Conservation (phyloP, 2,113 vertebrate genomes). For the Cyrtonyx montezumae region DNA sequence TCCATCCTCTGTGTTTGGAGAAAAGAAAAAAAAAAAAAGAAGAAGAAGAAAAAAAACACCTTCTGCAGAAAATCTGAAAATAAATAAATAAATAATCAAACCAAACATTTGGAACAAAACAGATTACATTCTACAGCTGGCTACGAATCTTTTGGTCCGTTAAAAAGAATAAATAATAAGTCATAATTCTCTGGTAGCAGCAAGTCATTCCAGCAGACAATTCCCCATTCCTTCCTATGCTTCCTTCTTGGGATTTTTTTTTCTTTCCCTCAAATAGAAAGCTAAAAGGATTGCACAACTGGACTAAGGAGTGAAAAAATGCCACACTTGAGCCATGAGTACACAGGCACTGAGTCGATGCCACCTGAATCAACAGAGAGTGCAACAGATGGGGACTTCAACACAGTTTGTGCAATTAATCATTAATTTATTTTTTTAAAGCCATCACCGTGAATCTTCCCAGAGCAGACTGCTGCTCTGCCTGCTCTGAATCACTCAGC, state of each 20-base stretch:
- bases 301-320: neutral
- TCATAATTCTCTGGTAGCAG: neutral
- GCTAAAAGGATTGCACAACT: neutral
- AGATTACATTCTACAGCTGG: neutral
- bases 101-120: neutral
- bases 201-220: neutral
- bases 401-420: slow-evolving; percentile 8
- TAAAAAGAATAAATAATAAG: neutral
- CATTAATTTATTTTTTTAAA: slow-evolving; percentile 12
- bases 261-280: neutral
- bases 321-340: neutral
- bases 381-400: neutral
- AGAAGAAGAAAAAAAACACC: neutral
- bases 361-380: slow-evolving; percentile 19
- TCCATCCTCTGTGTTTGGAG: neutral
- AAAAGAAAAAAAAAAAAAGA: neutral
- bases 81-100: neutral
- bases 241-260: neutral
- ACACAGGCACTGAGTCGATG: neutral
- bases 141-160: neutral
- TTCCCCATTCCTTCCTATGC: neutral
- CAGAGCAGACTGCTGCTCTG: neutral
- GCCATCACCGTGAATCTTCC: neutral
- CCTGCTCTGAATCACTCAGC: slow-evolving; percentile 22
- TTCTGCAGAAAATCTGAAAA: neutral